Evolutionary conservation across 2,888 invertebrate species (phyloP).

Genomic region (Dasypogon diadema): DNA sequence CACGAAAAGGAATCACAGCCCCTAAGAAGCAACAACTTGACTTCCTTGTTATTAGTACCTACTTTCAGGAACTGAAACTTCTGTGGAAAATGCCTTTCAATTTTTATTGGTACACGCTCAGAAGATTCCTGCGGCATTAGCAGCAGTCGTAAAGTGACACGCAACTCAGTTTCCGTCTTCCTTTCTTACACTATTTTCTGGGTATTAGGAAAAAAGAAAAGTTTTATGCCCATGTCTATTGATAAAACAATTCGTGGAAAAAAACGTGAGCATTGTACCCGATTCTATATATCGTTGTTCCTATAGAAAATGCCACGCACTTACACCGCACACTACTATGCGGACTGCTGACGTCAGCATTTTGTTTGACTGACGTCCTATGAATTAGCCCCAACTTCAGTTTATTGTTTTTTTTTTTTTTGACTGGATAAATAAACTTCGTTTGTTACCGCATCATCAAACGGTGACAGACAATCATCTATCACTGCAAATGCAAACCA

Average conservation of each 20-base stretch:
- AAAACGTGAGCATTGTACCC: neutral
- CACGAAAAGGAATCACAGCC: neutral
- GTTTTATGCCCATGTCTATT: constrained; percentile 20
- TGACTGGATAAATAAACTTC: too few relatives aligned
- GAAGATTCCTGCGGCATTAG: constrained; percentile 16
- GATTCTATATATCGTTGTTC: neutral
- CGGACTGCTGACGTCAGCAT: constrained; percentile 26
- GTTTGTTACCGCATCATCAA: too few relatives aligned
- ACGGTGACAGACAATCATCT: too few relatives aligned
- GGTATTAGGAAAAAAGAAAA: neutral
- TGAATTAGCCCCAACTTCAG: neutral
- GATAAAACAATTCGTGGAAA: constrained; percentile 12
- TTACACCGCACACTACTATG: constrained; percentile 42
- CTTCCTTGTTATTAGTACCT: constrained; percentile 2
- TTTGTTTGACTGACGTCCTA: too few relatives aligned
- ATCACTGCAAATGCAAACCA: too few relatives aligned
- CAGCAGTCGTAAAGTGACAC: constrained; percentile 52
- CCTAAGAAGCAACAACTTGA: constrained; percentile 26
- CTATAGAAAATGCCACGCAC: constrained; percentile 45
- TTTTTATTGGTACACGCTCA: constrained; percentile 46
- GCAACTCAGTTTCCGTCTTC: constrained; percentile 29
- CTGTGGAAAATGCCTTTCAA: neutral
- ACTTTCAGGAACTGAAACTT: constrained; percentile 4
- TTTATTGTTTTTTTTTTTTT: neutral
- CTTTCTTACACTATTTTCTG: neutral